Percentiles rank a stretch among this genome's conserved stretches.
Evolutionary conservation across 2,888 invertebrate species (phyloP).

Genomic region (Dendrolimus pini): DNA sequence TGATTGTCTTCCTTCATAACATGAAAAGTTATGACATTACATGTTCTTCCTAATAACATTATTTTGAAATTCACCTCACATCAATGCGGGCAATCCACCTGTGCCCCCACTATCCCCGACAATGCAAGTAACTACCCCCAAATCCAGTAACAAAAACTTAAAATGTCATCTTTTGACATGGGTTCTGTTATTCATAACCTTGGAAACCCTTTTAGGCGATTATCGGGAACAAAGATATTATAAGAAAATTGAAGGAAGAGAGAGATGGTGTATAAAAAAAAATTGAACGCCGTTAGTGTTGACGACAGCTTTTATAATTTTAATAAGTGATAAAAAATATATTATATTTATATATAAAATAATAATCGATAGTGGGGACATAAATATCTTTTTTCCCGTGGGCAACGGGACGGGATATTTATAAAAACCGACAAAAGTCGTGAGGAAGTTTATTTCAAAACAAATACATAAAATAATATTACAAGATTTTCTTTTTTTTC

Average conservation of each 20-base stretch:
- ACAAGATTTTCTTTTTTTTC: too few relatives aligned
- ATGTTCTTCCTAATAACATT: background rate
- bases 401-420: too few relatives aligned
- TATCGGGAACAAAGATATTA: background rate
- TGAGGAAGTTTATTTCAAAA: too few relatives aligned
- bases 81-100: background rate
- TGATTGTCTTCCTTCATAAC: too few relatives aligned
- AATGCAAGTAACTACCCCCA: background rate
- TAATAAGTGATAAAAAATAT: too few relatives aligned
- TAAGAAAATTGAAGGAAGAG: background rate
- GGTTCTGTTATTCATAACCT: conserved; percentile 1
- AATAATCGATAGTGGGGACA: too few relatives aligned
- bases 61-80: background rate
- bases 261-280: background rate
- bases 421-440: too few relatives aligned
- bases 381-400: too few relatives aligned
- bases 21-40: background rate
- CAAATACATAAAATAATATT: too few relatives aligned
- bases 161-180: conserved; percentile 3
- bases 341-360: too few relatives aligned
- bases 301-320: too few relatives aligned
- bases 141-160: conserved; percentile 1
- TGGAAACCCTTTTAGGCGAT: conserved; percentile 6
- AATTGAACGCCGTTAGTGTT: too few relatives aligned
- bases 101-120: background rate